Conservation (phyloP, 2,113 vertebrate species). For the Eolophus roseicapilla region DNA sequence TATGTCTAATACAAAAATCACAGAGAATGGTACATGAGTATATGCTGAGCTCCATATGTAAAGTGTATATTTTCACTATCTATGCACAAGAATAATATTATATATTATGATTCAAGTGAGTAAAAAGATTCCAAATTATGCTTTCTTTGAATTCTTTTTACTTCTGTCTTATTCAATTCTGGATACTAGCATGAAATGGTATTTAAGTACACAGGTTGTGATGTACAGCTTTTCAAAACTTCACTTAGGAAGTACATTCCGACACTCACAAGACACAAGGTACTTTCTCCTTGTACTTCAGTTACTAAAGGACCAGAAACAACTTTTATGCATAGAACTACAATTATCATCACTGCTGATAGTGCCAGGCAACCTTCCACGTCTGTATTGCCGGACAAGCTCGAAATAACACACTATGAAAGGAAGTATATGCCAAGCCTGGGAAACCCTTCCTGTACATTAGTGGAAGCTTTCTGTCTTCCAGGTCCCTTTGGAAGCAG, state of each 20-base stretch:
- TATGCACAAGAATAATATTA: background rate
- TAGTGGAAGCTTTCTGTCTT: background rate
- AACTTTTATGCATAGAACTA: background rate
- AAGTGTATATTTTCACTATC: background rate
- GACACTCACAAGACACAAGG: background rate
- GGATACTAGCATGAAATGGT: background rate
- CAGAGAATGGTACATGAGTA: background rate
- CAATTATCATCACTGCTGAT: background rate
- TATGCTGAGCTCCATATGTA: background rate
- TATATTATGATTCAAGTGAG: background rate
- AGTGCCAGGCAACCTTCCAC: background rate
- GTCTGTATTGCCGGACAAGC: background rate
- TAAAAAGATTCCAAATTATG: background rate
- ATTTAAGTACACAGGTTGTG: background rate
- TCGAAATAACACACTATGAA: background rate
- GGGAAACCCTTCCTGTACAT: background rate
- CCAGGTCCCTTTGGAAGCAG: background rate
- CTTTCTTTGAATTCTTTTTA: background rate
- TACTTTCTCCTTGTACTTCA: background rate
- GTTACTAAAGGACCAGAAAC: background rate
- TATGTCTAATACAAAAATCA: background rate
- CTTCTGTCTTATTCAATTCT: background rate
- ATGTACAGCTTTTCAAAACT: background rate
- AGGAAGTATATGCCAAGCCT: background rate
- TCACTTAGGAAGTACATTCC: background rate